These are phyloP conservation scores for Pteropus rufus DNA, from an alignment of 2,797 vertebrate species.

Conservation along the genomic window DNA sequence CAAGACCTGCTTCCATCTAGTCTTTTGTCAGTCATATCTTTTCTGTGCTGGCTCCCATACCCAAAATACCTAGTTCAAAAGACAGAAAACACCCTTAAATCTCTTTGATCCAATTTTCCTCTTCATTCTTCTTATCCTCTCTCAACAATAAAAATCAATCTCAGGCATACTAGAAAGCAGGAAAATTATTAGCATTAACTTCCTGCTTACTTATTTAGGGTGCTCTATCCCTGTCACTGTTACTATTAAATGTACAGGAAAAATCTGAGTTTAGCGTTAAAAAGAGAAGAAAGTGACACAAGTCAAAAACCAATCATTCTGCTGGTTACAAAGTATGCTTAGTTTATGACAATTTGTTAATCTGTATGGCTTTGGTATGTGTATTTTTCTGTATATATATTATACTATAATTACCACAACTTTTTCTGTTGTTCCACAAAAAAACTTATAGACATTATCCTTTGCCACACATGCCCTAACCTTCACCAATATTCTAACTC, in stretches of 20 bases:
- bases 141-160: not conserved
- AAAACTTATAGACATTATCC: not conserved
- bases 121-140: not conserved
- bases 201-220: not conserved
- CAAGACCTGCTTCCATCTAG: not conserved
- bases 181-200: not conserved
- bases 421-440: not conserved
- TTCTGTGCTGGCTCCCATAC: slow-evolving; percentile 35
- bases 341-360: slow-evolving; percentile 33
- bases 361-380: not conserved
- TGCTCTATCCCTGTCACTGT: not conserved
- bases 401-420: not conserved
- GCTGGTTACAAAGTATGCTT: not conserved
- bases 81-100: not conserved
- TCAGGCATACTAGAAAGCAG: not conserved
- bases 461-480: not conserved
- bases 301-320: slow-evolving; percentile 8
- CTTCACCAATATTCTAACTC: not conserved
- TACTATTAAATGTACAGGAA: not conserved
- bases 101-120: not conserved
- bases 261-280: slow-evolving; percentile 24
- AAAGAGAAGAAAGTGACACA: not conserved
- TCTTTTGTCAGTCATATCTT: slow-evolving; percentile 22
- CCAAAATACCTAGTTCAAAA: slow-evolving; percentile 41
- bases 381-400: not conserved